Conservation (phyloP, 1,140 invertebrate genomes). For the Cherax quadricarinatus region DNA sequence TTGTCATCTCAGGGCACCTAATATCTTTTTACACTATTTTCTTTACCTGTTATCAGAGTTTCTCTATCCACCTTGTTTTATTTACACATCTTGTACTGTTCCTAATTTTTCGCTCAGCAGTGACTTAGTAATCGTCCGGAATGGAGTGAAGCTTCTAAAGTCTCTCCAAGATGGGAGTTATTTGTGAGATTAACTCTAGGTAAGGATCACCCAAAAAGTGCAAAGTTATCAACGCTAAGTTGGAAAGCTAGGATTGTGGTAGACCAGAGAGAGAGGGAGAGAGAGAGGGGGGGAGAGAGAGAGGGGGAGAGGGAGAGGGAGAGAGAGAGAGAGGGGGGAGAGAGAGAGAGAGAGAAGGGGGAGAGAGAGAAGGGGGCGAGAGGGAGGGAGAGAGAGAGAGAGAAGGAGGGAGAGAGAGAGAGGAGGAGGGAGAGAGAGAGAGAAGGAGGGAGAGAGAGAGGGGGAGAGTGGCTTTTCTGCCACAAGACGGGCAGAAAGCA, state of each 20-base stretch:
- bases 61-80: too few species aligned
- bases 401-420: neutral
- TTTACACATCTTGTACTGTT: too few species aligned
- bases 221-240: neutral
- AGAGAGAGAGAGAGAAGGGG: neutral
- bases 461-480: neutral
- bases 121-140: too few species aligned
- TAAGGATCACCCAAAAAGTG: neutral
- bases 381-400: neutral
- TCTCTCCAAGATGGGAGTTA: neutral
- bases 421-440: neutral
- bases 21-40: too few species aligned
- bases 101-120: too few species aligned
- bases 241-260: neutral
- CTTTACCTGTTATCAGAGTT: too few species aligned
- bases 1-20: too few species aligned
- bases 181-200: neutral
- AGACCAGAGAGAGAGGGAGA: neutral
- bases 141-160: too few species aligned
- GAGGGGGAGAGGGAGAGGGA: neutral
- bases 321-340: neutral
- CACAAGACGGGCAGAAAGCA: neutral
- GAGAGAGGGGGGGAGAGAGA: neutral
- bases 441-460: neutral
- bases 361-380: neutral